Evolutionary conservation across 1,140 invertebrate species (phyloP), one percentile per base, ranked within the genome.

Genomic region (Nymphalis io): DNA sequence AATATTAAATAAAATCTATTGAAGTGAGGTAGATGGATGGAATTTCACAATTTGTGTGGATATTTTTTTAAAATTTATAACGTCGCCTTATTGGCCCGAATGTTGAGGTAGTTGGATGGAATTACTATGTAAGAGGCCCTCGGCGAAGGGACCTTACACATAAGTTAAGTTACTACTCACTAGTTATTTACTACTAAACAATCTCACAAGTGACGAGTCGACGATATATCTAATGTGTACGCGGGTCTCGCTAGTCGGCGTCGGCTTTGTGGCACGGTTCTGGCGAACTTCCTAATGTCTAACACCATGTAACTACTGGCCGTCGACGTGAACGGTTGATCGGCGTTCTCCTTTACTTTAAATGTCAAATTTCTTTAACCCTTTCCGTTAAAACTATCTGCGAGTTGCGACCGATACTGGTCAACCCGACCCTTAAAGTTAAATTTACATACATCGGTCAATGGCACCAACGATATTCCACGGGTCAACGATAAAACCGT

Each of bases 11-110:
- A 90, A 91, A 89, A 92, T 91, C 90, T 92, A 92, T 91, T 91
- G 89, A 91, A 92, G 89, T 92, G 92, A 92, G 92, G 92, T 92
- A 92, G 92, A 92, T 92, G 92, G 92, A 92, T 92, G 92, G 92
- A 92, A 92, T 92, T 92, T 92, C 89, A 92, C 88, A 91, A 91
- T 92, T 92, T 90, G 87, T 91, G 88, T 92, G 90, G 89, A 91
- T 91, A 55, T 55, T 87, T 81, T 83, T 85, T 78, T 82, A 80
- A 73, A 78, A 81, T 78, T 83, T 85, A 86, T 82, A 87, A 86
- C 81, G 82, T 82, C 79, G 89, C 89, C 89, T 82, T 78, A 83
- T 88, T 86, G 89, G 89, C 88, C 87, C 87, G 83, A 89, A 89
- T 87, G 82, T 88, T 92, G 91, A 92, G 91, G 91, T 92, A 92